Conservation (phyloP, 2,113 vertebrate species). For the Monarcha castaneiventris region DNA sequence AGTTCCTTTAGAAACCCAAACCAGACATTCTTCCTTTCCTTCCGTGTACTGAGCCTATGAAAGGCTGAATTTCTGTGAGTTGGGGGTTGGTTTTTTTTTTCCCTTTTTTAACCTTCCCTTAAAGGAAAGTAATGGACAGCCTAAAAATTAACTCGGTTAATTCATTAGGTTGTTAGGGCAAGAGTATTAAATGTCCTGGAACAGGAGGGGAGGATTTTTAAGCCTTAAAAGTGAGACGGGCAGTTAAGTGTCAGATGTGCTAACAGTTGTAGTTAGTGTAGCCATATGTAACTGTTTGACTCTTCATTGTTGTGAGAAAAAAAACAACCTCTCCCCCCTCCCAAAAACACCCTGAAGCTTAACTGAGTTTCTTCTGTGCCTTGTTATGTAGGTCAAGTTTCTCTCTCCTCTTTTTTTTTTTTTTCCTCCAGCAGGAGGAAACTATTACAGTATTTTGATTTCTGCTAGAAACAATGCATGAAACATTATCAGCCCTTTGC, state of each 20-base stretch:
- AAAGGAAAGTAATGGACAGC: background rate
- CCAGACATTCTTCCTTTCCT: background rate
- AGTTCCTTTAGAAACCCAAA: background rate
- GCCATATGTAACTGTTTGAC: background rate
- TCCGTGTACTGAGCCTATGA: background rate
- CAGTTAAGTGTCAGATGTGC: background rate
- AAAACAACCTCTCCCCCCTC: background rate
- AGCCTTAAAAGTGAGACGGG: background rate
- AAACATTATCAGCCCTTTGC: slow-evolving; percentile 23
- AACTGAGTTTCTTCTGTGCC: slow-evolving; percentile 32
- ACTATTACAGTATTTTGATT: slow-evolving; percentile 52
- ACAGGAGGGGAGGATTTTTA: background rate
- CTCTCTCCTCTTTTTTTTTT: background rate
- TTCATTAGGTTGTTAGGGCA: background rate
- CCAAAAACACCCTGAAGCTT: background rate
- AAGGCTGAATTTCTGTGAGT: background rate
- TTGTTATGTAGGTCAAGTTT: slow-evolving; percentile 55
- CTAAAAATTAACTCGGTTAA: background rate
- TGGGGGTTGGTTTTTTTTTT: background rate
- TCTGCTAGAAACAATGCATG: slow-evolving; percentile 20
- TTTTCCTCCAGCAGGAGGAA: background rate
- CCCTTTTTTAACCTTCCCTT: background rate
- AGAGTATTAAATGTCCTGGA: background rate
- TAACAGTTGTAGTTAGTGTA: background rate
- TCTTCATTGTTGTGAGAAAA: background rate